Evolutionary conservation across 1,140 invertebrate genomes (phyloP).

Genomic region (Ladona fulva): DNA sequence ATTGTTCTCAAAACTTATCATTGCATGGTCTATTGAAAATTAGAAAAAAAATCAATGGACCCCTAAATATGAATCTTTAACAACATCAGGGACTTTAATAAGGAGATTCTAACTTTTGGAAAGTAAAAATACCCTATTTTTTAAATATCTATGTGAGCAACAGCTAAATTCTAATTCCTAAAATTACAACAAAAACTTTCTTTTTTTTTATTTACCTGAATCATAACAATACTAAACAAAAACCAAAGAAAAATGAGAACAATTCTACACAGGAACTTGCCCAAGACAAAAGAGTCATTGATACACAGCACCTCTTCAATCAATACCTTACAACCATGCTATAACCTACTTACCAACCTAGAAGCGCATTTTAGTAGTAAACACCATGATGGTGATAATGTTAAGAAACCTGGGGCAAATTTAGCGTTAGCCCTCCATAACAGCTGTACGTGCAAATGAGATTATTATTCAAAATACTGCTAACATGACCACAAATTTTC

Average conservation of each 20-base stretch:
- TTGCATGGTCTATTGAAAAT: not conserved
- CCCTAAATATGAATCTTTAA: not conserved
- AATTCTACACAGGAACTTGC: slow-evolving; percentile 14
- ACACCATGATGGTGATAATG: slow-evolving; percentile 5
- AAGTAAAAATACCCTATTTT: not conserved
- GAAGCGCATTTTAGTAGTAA: slow-evolving; percentile 13
- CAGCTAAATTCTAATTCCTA: slow-evolving; percentile 3
- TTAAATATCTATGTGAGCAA: slow-evolving; percentile 1
- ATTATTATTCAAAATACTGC: slow-evolving; percentile 4
- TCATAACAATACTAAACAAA: slow-evolving; percentile 14
- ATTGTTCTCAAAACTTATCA: slow-evolving; percentile 7
- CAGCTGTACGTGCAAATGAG: slow-evolving; percentile 7
- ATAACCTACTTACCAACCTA: not conserved
- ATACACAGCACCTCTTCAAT: slow-evolving; percentile 12
- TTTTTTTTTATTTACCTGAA: slow-evolving; percentile 10
- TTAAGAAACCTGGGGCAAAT: slow-evolving; percentile 5
- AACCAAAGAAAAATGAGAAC: slow-evolving; percentile 13
- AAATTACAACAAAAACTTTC: slow-evolving; percentile 10
- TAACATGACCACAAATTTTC: slow-evolving; percentile 2
- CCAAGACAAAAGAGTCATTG: slow-evolving; percentile 13
- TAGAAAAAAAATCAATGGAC: slow-evolving; percentile 6
- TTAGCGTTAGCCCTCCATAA: slow-evolving; percentile 5
- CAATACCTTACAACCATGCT: slow-evolving; percentile 13
- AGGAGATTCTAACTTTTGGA: slow-evolving; percentile 6
- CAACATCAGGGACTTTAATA: not conserved